Percentiles rank a stretch among this genome's conserved stretches.
Evolutionary conservation across 2,888 invertebrate species (phyloP).

Genomic region (Rhabditophanes sp.): DNA sequence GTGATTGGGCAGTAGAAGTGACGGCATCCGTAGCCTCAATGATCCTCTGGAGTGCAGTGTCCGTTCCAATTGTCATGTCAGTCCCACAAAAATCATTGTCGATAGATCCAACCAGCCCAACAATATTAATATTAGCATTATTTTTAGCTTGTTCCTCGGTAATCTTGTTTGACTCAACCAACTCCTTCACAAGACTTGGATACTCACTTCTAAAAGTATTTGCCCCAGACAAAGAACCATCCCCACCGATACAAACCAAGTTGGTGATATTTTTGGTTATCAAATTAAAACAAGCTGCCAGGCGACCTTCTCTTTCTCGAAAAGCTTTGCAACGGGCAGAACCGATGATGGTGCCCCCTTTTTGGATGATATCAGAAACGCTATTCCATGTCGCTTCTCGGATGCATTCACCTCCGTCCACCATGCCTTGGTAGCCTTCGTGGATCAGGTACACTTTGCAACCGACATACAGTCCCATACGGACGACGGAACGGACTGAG

Average conservation of each 20-base stretch:
- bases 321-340: slow-evolving; percentile 90
- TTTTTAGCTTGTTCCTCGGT: slow-evolving; percentile 22
- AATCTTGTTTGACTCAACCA: slow-evolving; percentile 52
- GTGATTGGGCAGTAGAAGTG: slow-evolving; percentile 84
- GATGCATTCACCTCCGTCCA: slow-evolving; percentile 86
- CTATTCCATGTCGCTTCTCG: slow-evolving; percentile 74
- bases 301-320: slow-evolving; percentile 65
- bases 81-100: slow-evolving; percentile 89
- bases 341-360: slow-evolving; percentile 95
- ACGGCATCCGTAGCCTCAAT: slow-evolving; percentile 97
- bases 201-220: slow-evolving; percentile 76
- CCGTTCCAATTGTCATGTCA: slow-evolving; percentile 96
- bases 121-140: slow-evolving; percentile 56
- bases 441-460: slow-evolving; percentile 75
- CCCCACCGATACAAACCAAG: slow-evolving; percentile 91
- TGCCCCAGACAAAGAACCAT: slow-evolving; percentile 93
- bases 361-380: slow-evolving; percentile 92
- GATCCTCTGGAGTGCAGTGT: slow-evolving; percentile 88
- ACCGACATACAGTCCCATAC: slow-evolving; percentile 93
- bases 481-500: slow-evolving; percentile 91
- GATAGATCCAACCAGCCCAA: slow-evolving; percentile 94
- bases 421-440: slow-evolving; percentile 71
- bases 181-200: slow-evolving; percentile 68
- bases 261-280: slow-evolving; percentile 73
- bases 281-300: slow-evolving; percentile 74